Evolutionary conservation across 2,113 vertebrate species (phyloP), one percentile per base, ranked within the genome.

Genomic region (Mesembrinibis cayennensis): DNA sequence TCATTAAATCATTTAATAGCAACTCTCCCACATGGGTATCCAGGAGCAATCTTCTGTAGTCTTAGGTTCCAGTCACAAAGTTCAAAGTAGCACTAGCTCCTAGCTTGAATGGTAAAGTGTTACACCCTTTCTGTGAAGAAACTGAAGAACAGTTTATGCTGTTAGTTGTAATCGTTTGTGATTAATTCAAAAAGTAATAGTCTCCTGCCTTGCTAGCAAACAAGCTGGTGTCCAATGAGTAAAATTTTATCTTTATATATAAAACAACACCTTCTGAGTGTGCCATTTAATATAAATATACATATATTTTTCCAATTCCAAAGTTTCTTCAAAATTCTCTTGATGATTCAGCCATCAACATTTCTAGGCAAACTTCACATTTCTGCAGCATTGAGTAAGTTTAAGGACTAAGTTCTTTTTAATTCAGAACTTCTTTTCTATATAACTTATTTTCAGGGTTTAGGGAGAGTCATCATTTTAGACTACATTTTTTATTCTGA

Each of bases 341-440:
- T 50, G 23, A 3, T 7, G 18, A 65, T 82, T 81, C 78, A 63
- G 18, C 40, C 40, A 73, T 56, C 23, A 89, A 79, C 56, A 26
- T 80, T 92, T 32, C 70, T 86, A 96, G 65, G 40, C 38, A 88
- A 97, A 93, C 95, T 93, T 95, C 58, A 63, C 14, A n/a, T 88
- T 97, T 94, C 65, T 71, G 67, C 52, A 86, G 36, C 86, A 77
- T 44, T 95, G 16, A 93, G 40, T 53, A 92, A 72, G 80, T 90
- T 86, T 86, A 88, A 95, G 83, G 77, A 50, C 16, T 66, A 79
- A 72, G 62, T 56, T 70, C 0, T 61, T 81, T 69, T 69, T 6
- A 30, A 78, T 65, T 87, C 22, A 92, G 74, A 85, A 44, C 4
- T 62, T 65, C 10, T 69, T 27, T 92, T 90, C 76, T 89, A 38